Percentiles rank a stretch among this genome's conserved stretches.
These are phyloP conservation scores for Rhinolophus sinicus DNA, from an alignment of 2,113 vertebrate species.

Conservation along the genomic window DNA sequence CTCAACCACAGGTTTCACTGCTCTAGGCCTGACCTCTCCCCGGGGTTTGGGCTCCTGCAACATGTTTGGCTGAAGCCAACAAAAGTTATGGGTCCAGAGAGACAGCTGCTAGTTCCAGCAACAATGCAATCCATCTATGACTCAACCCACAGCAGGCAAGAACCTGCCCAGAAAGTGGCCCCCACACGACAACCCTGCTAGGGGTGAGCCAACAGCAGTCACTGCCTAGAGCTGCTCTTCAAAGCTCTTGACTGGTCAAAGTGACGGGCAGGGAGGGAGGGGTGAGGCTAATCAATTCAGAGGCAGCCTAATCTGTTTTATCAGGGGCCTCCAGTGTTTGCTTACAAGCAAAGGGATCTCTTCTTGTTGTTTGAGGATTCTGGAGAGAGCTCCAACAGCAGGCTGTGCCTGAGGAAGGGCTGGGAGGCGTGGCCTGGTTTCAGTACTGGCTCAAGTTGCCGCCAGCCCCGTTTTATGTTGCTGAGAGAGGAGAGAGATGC, in stretches of 20 bases:
- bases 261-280: neutral
- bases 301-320: neutral
- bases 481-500: neutral
- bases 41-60: neutral
- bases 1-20: neutral
- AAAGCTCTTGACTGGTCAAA: neutral
- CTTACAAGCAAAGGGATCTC: neutral
- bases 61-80: neutral
- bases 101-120: neutral
- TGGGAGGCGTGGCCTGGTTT: neutral
- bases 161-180: neutral
- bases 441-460: neutral
- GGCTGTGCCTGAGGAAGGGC: accelerated
- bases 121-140: neutral
- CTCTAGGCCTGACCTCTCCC: neutral
- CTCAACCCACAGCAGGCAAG: neutral
- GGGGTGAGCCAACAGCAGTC: neutral
- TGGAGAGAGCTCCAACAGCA: neutral
- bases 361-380: neutral
- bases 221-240: neutral
- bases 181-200: neutral
- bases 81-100: neutral
- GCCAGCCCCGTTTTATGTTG: neutral
- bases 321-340: neutral
- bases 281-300: neutral